Evolutionary conservation across 2,797 vertebrate genomes (phyloP), one percentile per base, ranked within the genome.

Genomic region (Micropoecilia bifurca): DNA sequence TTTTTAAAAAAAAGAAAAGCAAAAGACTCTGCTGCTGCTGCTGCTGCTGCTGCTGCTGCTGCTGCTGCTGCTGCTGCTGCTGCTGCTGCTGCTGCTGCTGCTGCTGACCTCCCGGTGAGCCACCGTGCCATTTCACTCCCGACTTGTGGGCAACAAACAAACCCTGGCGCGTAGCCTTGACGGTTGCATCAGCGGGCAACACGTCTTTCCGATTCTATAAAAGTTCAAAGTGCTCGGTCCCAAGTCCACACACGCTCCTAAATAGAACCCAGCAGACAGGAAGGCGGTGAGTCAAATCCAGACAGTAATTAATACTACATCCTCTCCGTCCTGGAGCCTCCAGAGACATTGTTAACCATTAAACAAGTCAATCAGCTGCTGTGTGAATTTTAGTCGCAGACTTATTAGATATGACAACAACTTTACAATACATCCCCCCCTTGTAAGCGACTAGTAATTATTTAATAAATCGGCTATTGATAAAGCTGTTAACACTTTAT

Each of bases 271-370:
- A 41, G 87, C 85, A 92, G 93, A 93, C 93, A 92, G 75, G 79
- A 85, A 80, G 92, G 91, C 90, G 90, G 71, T 90, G 28, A 71
- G 43, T 87, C 77, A 18, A 81, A 87, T 83, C 81, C 73, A 74
- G 84, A 86, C 85, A 33, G 93, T 91, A 94, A 94, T 91, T 78
- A 74, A 93, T 28, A 93, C 91, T 88, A 87, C 92, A 94, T 94
- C 93, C 92, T 91, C 82, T 73, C 89, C 83, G 85, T 79, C 89
- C 78, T 36, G 85, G 83, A 89, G 82, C 87, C 85, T 76, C 0
- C 0, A 30, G 80, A 81, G 90, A 87, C 77, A 73, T 55, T 79
- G 90, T 88, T 83, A 90, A 88, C 61, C 83, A 53, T 39, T 13
- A 25, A 89, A 85, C 75, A 80, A 78, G 48, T 33, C 47, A 72